Evolutionary conservation across 1,140 invertebrate species (phyloP), one percentile per base, ranked within the genome.

Genomic region (Atopsyche davidsoni): DNA sequence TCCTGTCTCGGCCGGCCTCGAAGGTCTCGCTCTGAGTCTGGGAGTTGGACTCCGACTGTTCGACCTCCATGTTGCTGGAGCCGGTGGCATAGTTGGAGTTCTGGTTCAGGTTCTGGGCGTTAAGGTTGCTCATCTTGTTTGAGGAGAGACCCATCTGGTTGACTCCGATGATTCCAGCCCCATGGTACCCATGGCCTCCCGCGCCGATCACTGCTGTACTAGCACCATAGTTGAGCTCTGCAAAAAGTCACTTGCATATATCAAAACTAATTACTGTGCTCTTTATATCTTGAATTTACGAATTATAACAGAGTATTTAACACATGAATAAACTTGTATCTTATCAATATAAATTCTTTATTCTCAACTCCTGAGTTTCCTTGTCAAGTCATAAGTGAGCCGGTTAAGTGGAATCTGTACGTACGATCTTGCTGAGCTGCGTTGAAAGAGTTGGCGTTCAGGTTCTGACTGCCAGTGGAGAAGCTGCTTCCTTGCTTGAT

Each of bases 51-150:
- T 56, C 48, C 9, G 48, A 47, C 35, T 51, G 17, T 28, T 56
- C 54, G 2, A 56, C 42, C 38, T 56, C 54, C 4, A 44, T 56
- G 34, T 56, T 56, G 1, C 42, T 25, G 14, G 43, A 43, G 10
- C 54, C 54, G 16, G 9, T 7, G 13, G 43, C 9, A 21, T 25
- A 34, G 17, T 14, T 19, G 14, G 44, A 42, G 14, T 32, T 23
- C n/a, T 36, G 13, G 19, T 18, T 48, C 10, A 43, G 10, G n/a
- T 16, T 16, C 17, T 36, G 36, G 32, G 38, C 25, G 16, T 40
- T 23, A 2, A 46, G 23, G 22, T 19, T 34, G 18, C 24, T 40
- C 4, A n/a, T 7, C 4, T 45, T n/a, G 13, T 23, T 49, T 17
- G 46, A 23, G 4, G 52, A 23, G 21, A 44, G 25, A n/a, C 28